Evolutionary conservation across 2,888 invertebrate species (phyloP).

Genomic region (Patella ulyssiponensis): DNA sequence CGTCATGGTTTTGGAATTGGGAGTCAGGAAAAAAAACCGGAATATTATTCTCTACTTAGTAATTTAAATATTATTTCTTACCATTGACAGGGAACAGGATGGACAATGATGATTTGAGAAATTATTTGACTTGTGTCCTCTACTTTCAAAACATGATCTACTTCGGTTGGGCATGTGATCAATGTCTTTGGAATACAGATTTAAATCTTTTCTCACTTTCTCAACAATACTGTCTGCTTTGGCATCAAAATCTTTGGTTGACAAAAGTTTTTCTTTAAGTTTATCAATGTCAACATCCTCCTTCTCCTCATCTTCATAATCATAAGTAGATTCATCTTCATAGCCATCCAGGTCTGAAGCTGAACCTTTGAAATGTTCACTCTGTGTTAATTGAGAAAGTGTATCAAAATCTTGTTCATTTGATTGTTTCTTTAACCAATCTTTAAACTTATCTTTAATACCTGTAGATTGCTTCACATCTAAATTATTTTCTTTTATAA

Average conservation of each 20-base stretch:
- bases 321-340: neutral
- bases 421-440: neutral
- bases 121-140: neutral
- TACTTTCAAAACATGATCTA: neutral
- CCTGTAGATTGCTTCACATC: neutral
- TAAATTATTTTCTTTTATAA: conserved; percentile 22
- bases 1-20: too few species aligned
- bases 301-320: neutral
- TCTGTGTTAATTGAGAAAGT: neutral
- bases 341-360: conserved; percentile 13
- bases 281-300: conserved; percentile 28
- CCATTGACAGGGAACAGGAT: conserved; percentile 49
- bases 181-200: conserved; percentile 19
- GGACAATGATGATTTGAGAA: conserved; percentile 51
- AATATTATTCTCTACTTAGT: too few species aligned
- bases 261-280: conserved; percentile 41
- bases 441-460: neutral
- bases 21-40: too few species aligned
- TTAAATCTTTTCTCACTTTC: conserved; percentile 49
- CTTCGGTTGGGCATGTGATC: neutral
- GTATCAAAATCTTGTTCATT: neutral
- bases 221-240: conserved; percentile 54
- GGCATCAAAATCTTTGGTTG: conserved; percentile 50
- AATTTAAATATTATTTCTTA: conserved; percentile 18
- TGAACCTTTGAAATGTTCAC: conserved; percentile 31